phyloP scores from a whole-genome alignment of 2,888 invertebrate genomes.

The Torymus tubicola region DNA sequence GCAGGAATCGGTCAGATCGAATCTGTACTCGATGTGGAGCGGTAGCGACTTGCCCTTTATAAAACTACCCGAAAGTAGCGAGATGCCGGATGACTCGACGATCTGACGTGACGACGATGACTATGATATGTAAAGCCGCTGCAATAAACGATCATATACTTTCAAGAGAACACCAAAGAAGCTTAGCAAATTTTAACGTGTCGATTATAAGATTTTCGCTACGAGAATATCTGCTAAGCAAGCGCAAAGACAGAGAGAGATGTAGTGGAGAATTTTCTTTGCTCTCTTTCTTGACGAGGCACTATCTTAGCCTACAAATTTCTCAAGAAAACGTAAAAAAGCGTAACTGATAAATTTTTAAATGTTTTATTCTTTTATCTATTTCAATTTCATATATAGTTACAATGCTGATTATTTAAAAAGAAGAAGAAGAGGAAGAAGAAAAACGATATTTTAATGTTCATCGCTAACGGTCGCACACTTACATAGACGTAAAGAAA shows the following conservation, averaged over 20 bases:
- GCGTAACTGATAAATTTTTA: conserved; percentile 5
- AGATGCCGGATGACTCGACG: conserved; percentile 68
- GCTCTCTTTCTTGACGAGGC: too few species aligned
- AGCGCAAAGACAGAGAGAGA: neutral
- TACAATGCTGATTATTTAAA: neutral
- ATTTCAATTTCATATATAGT: neutral
- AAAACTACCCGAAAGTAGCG: conserved; percentile 76
- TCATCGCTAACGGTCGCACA: conserved; percentile 30
- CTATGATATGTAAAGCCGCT: too few species aligned
- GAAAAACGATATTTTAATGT: neutral
- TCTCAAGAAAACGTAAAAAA: too few species aligned
- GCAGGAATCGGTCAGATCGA: conserved; percentile 75
- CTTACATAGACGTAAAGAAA: conserved; percentile 25
- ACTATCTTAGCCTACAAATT: too few species aligned
- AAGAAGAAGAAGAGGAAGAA: neutral
- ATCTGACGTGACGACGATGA: conserved; percentile 6
- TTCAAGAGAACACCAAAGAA: conserved; percentile 43
- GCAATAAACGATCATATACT: neutral
- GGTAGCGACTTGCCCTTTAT: conserved; percentile 77
- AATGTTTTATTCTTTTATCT: conserved; percentile 15
- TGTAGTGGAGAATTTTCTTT: too few species aligned
- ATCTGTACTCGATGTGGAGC: conserved; percentile 77
- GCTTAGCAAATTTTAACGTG: conserved; percentile 25
- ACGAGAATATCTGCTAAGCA: conserved; percentile 21
- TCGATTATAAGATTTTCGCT: conserved; percentile 14